Evolutionary conservation across 2,113 vertebrate species (phyloP).

Genomic region (Clarias magur): DNA sequence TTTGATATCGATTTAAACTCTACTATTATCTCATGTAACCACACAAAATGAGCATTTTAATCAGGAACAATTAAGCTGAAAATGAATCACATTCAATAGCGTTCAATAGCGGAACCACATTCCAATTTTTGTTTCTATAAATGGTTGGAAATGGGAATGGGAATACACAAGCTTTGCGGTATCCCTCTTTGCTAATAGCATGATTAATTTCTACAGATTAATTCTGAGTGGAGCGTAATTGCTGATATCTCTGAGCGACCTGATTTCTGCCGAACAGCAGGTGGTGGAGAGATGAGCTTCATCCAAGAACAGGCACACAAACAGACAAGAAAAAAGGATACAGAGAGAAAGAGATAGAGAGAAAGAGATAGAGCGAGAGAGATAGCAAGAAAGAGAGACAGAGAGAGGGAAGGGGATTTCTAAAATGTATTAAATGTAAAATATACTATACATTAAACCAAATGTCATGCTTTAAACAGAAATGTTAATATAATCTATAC

Average conservation of each 20-base stretch:
- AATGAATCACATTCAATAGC: constrained; percentile 58
- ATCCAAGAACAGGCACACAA: background rate
- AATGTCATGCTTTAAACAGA: background rate
- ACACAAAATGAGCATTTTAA: background rate
- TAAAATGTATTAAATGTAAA: background rate
- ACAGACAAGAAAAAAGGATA: background rate
- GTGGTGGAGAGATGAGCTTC: constrained; percentile 27
- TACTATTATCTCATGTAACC: background rate
- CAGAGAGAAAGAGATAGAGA: background rate
- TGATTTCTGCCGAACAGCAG: constrained; percentile 34
- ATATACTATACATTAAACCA: background rate
- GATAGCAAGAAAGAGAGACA: background rate
- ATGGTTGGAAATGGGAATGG: constrained; percentile 58
- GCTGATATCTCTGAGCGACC: constrained; percentile 23
- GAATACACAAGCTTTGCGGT: constrained; percentile 57
- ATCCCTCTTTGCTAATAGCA: constrained; percentile 59
- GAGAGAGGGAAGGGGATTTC: background rate
- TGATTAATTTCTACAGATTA: constrained; percentile 62
- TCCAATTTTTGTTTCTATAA: constrained; percentile 51
- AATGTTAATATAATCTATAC: background rate
- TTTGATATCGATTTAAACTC: background rate
- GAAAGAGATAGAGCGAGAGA: background rate
- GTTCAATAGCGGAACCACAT: constrained; percentile 2
- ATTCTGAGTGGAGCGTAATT: constrained; percentile 42
- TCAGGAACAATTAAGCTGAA: constrained; percentile 60